Percentiles rank a stretch among this genome's conserved stretches.
Conservation (phyloP, 2,113 vertebrate species). For the Halcyon senegalensis region DNA sequence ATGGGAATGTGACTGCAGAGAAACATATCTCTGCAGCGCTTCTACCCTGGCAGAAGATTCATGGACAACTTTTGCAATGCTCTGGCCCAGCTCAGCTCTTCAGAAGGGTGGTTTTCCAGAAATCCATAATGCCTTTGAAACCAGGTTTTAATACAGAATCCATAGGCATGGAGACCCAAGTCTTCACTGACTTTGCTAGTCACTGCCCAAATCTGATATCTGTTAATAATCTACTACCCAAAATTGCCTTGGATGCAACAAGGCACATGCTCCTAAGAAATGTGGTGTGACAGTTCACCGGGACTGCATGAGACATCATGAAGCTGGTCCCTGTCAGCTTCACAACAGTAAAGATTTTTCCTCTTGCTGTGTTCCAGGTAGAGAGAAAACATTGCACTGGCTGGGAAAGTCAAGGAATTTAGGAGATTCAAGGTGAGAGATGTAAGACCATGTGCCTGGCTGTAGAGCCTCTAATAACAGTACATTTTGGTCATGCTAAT, state of each 20-base stretch:
- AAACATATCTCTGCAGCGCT: neutral
- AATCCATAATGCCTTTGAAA: neutral
- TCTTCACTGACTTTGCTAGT: neutral
- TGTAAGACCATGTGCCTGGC: neutral
- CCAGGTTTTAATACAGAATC: neutral
- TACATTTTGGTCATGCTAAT: neutral
- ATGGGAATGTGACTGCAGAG: neutral
- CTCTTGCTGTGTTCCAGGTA: neutral
- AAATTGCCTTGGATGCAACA: neutral
- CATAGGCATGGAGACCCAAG: neutral
- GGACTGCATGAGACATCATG: neutral
- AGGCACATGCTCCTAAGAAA: neutral
- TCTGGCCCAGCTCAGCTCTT: neutral
- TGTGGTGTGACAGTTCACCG: neutral
- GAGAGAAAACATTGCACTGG: fast-evolving
- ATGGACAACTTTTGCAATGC: neutral
- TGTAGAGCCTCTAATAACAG: neutral
- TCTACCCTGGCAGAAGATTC: fast-evolving
- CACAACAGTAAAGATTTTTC: neutral
- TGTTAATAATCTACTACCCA: neutral
- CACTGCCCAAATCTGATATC: neutral
- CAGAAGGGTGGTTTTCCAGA: neutral
- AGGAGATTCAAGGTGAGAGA: neutral
- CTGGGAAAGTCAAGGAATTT: neutral
- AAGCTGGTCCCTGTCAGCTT: neutral